These are phyloP conservation scores for Aegithalos caudatus DNA, from an alignment of 2,113 vertebrate species.

Conservation along the genomic window DNA sequence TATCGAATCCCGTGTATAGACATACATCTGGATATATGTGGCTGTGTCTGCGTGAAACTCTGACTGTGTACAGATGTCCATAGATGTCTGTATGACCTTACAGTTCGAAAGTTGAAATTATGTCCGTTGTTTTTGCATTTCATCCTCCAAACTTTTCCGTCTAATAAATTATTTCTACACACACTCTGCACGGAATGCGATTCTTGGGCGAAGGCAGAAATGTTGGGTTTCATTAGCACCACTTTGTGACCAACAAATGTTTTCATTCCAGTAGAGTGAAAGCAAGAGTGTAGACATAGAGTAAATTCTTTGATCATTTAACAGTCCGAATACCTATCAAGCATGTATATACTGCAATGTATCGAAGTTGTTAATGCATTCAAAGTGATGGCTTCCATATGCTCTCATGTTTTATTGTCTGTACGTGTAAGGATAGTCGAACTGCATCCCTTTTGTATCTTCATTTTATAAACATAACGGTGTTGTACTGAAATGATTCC, in stretches of 20 bases:
- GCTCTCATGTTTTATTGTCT: slow-evolving; percentile 51
- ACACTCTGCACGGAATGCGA: not conserved
- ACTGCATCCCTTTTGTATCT: slow-evolving; percentile 11
- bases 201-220: not conserved
- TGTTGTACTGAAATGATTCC: not conserved
- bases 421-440: slow-evolving; percentile 27
- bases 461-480: not conserved
- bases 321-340: slow-evolving; percentile 29
- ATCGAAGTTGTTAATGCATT: slow-evolving; percentile 40
- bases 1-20: slow-evolving; percentile 24
- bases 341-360: slow-evolving; percentile 47
- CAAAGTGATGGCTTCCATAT: slow-evolving; percentile 57
- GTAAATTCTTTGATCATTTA: slow-evolving; percentile 39
- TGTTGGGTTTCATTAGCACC: not conserved
- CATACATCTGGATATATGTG: slow-evolving; percentile 37
- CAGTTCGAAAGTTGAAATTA: slow-evolving; percentile 18
- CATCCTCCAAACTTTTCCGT: not conserved
- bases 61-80: not conserved
- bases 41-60: slow-evolving; percentile 21
- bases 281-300: not conserved
- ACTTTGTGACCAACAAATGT: not conserved
- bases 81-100: slow-evolving; percentile 22
- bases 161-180: slow-evolving; percentile 41
- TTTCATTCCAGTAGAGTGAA: slow-evolving; percentile 15
- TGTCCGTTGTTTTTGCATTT: slow-evolving; percentile 6